phyloP scores from a whole-genome alignment of 2,113 vertebrate species.

The Silurus meridionalis region DNA sequence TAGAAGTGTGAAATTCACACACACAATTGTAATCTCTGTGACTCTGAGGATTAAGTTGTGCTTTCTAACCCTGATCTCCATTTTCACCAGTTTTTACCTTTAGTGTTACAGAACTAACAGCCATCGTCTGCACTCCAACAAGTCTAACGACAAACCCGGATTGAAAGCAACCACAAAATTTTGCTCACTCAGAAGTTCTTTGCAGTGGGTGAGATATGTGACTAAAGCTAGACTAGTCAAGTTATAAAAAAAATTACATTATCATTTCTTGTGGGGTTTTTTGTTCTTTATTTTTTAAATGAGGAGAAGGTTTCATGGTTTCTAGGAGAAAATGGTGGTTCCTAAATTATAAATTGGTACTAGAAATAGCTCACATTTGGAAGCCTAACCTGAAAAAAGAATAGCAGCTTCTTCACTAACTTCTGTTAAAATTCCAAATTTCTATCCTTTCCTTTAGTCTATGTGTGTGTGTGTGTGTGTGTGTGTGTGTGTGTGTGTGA shows the following conservation, averaged over 20 bases:
- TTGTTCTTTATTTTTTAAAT: conserved; percentile 46
- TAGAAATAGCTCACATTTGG: conserved; percentile 74
- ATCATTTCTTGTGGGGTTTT: conserved; percentile 6
- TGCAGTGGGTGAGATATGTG: conserved; percentile 3
- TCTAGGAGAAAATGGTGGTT: conserved; percentile 65
- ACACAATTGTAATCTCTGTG: not conserved
- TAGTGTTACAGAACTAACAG: not conserved
- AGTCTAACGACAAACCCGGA: not conserved
- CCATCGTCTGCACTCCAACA: not conserved
- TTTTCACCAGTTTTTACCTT: not conserved
- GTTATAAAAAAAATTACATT: conserved; percentile 49
- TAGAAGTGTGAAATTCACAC: conserved; percentile 9
- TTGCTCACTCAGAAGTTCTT: not conserved
- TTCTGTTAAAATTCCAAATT: conserved; percentile 62
- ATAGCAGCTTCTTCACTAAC: conserved; percentile 62
- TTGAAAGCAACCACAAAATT: too few species aligned
- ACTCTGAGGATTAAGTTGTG: conserved; percentile 13
- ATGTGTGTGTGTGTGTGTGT: not conserved
- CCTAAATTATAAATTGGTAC: conserved; percentile 74
- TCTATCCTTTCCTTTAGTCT: conserved; percentile 40
- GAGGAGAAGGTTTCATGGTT: conserved; percentile 62
- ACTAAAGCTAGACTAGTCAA: not conserved
- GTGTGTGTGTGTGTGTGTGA: not conserved
- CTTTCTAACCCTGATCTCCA: not conserved
- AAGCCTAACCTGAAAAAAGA: conserved; percentile 76